Evolutionary conservation across 2,113 vertebrate genomes (phyloP).

Genomic region (Phaethon lepturus): DNA sequence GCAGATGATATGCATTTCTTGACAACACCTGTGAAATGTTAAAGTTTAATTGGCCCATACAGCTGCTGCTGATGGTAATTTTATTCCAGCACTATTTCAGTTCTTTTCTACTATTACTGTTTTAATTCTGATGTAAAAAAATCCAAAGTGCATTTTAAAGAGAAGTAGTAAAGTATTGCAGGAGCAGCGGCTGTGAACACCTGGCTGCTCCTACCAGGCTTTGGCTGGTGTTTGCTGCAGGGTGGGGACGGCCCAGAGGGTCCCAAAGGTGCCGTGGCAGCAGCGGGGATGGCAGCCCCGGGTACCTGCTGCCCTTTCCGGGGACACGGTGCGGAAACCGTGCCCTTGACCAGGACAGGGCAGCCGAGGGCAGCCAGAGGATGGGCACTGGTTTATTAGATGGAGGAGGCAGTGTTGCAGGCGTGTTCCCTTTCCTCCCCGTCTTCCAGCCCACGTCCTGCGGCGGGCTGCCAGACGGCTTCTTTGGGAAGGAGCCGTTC

Average conservation of each 20-base stretch:
- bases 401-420: not conserved
- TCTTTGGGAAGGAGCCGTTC: not conserved
- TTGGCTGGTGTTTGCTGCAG: not conserved
- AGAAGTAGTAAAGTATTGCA: not conserved
- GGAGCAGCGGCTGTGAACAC: not conserved
- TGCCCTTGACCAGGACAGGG: not conserved
- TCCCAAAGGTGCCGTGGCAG: not conserved
- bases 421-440: not conserved
- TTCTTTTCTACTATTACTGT: not conserved
- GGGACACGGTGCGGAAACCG: not conserved
- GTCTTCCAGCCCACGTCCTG: not conserved
- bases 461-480: not conserved
- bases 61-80: not conserved
- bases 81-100: slow-evolving; percentile 4
- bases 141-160: not conserved
- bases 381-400: not conserved
- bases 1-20: not conserved
- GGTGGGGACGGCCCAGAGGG: too few relatives aligned
- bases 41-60: slow-evolving; percentile 25
- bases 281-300: fast-evolving
- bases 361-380: not conserved
- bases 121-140: not conserved
- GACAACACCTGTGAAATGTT: slow-evolving; percentile 19
- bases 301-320: not conserved
- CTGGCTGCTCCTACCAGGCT: not conserved